phyloP scores from a whole-genome alignment of 1,140 invertebrate genomes.

The Melitaea cinxia region DNA sequence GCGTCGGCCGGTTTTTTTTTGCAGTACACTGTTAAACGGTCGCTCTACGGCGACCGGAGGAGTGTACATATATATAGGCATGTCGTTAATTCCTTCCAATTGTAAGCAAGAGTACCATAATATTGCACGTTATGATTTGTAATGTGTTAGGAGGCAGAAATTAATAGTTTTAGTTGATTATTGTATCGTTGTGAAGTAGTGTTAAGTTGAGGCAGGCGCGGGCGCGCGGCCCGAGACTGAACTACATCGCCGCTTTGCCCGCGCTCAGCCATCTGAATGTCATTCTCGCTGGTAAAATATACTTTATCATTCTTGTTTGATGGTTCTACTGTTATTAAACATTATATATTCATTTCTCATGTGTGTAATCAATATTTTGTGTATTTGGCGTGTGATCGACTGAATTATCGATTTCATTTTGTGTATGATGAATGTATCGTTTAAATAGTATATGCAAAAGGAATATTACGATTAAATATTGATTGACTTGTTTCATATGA shows the following conservation, averaged over 20 bases:
- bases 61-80: conserved; percentile 73
- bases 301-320: conserved; percentile 69
- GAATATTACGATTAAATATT: conserved; percentile 25
- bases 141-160: conserved; percentile 67
- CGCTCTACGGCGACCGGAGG: conserved; percentile 44
- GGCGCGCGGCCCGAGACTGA: conserved; percentile 74
- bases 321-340: conserved; percentile 68
- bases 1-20: conserved; percentile 20
- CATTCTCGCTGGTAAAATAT: conserved; percentile 60
- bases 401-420: conserved; percentile 59
- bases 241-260: conserved; percentile 70
- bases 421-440: conserved; percentile 59
- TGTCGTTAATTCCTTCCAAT: conserved; percentile 75
- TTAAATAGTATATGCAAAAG: conserved; percentile 35
- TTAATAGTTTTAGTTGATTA: conserved; percentile 76
- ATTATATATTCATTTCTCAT: conserved; percentile 66
- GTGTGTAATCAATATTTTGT: conserved; percentile 72
- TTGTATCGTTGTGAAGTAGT: conserved; percentile 74
- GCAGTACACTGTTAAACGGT: conserved; percentile 22
- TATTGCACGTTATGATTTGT: conserved; percentile 62
- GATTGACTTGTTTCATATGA: conserved; percentile 26
- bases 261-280: conserved; percentile 48
- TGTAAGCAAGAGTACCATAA: conserved; percentile 57
- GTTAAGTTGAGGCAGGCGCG: conserved; percentile 66
- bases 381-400: conserved; percentile 68